Evolutionary conservation across 2,888 invertebrate genomes (phyloP), one percentile per base, ranked within the genome.

Genomic region (Diaphora mendica): DNA sequence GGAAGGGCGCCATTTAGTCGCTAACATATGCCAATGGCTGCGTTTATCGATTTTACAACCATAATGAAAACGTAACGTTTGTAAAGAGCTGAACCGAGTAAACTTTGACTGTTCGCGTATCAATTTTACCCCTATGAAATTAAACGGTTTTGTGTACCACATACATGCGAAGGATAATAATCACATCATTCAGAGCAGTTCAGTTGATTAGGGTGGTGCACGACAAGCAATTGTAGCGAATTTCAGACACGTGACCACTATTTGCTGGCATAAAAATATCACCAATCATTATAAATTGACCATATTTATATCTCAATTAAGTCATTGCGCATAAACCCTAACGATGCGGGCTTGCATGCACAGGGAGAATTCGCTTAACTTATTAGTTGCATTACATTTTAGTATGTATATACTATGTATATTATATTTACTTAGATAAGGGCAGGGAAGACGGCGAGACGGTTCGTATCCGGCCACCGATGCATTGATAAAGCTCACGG

Each of bases 261-360:
- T 95, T 94, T 92, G 91, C 86, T 85, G 86, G 89, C 88, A 87
- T 91, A 90, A 93, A 91, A 88, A 86, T 91, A 92, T 92, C 92
- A 90, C 90, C 91, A 90, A 88, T 82, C 85, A 89, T 91, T 88
- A 91, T 91, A 87, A 86, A 88, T 90, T 90, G 87, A 87, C 87
- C 89, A 92, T 93, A 93, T 94, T 94, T 94, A 93, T 90, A 88
- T 86, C 84, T 84, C 93, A 93, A 95, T 95, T 94, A 94, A 94
- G 92, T 88, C 90, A 87, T 92, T 89, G 88, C 88, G 87, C 85
- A 83, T 82, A 81, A 62, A 89, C 88, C 88, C 89, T 88, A 80
- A 83, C 77, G 72, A 95, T 95, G 95, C 95, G 95, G 95, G 95
- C 82, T 72, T 68, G 74, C 67, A 73, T 65, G 77, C 70, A 70